Evolutionary conservation across 2,888 invertebrate genomes (phyloP).

Genomic region (Zaprionus obscuricornis): DNA sequence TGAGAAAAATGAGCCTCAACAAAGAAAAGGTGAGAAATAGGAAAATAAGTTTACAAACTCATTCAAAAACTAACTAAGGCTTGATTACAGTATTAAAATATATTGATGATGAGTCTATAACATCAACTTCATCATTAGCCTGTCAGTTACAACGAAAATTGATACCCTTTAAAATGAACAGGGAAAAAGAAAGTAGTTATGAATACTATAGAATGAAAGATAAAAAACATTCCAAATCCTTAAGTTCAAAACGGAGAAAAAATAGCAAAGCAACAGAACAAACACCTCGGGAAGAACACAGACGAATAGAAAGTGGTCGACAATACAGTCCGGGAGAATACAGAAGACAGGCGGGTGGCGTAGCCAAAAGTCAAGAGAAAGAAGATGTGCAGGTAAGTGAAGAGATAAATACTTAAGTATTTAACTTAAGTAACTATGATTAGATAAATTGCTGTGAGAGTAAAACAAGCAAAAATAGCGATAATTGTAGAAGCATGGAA

Average conservation of each 20-base stretch:
- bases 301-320: not conserved
- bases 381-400: too few species aligned
- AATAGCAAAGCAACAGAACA: slow-evolving; percentile 1
- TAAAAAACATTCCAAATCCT: slow-evolving; percentile 24
- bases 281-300: too few species aligned
- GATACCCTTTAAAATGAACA: slow-evolving; percentile 33
- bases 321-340: not conserved
- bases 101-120: slow-evolving; percentile 15
- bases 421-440: not conserved
- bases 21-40: too few species aligned
- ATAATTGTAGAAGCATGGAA: not conserved
- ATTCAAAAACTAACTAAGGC: not conserved
- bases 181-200: slow-evolving; percentile 19
- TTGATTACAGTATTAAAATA: not conserved
- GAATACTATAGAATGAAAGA: slow-evolving; percentile 33
- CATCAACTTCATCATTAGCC: slow-evolving; percentile 69
- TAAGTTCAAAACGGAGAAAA: too few species aligned
- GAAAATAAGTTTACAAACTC: not conserved
- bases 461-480: not conserved
- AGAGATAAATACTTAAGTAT: too few species aligned
- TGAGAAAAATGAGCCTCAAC: too few species aligned
- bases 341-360: slow-evolving; percentile 35
- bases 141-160: slow-evolving; percentile 62
- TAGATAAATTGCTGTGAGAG: slow-evolving; percentile 10
- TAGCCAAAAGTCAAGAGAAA: not conserved